Conservation (phyloP, 1,140 invertebrate species). For the Pomacea maculata region DNA sequence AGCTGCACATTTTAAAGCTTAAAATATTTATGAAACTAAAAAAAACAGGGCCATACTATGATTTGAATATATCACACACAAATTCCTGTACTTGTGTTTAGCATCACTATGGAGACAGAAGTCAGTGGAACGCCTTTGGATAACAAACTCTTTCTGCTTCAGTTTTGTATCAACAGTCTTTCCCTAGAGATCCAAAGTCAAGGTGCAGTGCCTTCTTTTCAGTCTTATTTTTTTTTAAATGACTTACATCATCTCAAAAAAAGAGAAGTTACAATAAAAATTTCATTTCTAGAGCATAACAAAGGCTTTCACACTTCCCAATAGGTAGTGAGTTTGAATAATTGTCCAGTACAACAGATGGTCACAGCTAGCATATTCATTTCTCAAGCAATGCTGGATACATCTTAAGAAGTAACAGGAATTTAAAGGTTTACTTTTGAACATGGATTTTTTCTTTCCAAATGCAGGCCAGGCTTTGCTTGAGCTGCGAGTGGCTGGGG, state of each 20-base stretch:
- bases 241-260: neutral
- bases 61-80: no score
- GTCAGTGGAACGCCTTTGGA: slow-evolving; percentile 29
- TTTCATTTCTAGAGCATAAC: neutral
- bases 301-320: no score
- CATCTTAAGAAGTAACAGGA: no score
- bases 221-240: neutral
- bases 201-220: slow-evolving; percentile 43
- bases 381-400: no score
- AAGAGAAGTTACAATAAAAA: neutral
- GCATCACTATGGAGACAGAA: neutral
- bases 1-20: no score
- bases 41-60: no score
- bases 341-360: no score
- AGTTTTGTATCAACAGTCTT: slow-evolving; percentile 89
- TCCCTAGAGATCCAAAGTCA: slow-evolving; percentile 77
- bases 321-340: no score
- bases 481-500: slow-evolving; percentile 90
- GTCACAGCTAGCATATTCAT: no score
- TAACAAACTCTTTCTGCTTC: slow-evolving; percentile 77
- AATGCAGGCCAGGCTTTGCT: slow-evolving; percentile 75
- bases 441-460: no score
- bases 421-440: no score
- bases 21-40: no score
- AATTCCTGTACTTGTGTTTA: neutral